phyloP scores from a whole-genome alignment of 2,113 vertebrate genomes.

The Macrotis lagotis region DNA sequence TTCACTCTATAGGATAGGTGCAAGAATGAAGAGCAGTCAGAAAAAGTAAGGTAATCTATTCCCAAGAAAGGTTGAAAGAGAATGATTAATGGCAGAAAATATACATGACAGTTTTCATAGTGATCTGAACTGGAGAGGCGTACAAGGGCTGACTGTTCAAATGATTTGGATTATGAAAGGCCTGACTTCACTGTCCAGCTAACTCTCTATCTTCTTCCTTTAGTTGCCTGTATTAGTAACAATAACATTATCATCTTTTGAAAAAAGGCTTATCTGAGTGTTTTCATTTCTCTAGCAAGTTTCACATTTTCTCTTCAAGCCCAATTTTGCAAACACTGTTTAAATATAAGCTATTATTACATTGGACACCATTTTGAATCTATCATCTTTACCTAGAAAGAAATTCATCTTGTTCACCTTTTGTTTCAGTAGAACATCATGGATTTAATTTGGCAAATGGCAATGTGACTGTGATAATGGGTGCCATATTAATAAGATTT shows the following conservation, averaged over 20 bases:
- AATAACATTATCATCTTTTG: neutral
- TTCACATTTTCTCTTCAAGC: neutral
- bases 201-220: neutral
- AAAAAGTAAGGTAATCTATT: neutral
- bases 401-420: slow-evolving; percentile 31
- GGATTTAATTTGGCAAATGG: slow-evolving; percentile 35
- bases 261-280: neutral
- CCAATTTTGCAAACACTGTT: neutral
- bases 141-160: neutral
- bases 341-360: neutral
- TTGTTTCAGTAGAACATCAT: neutral
- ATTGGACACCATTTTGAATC: slow-evolving; percentile 8
- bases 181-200: slow-evolving; percentile 16
- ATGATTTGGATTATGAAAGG: neutral
- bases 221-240: neutral
- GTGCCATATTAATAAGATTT: slow-evolving; percentile 22
- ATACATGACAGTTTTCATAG: neutral
- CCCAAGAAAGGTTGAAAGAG: slow-evolving; percentile 24
- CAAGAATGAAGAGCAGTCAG: neutral
- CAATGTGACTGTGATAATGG: slow-evolving; percentile 1
- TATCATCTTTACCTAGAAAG: slow-evolving; percentile 8
- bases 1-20: neutral
- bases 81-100: neutral
- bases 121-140: neutral
- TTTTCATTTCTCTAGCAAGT: neutral